phyloP scores from a whole-genome alignment of 1,140 invertebrate genomes.

The Aphis craccivora region DNA sequence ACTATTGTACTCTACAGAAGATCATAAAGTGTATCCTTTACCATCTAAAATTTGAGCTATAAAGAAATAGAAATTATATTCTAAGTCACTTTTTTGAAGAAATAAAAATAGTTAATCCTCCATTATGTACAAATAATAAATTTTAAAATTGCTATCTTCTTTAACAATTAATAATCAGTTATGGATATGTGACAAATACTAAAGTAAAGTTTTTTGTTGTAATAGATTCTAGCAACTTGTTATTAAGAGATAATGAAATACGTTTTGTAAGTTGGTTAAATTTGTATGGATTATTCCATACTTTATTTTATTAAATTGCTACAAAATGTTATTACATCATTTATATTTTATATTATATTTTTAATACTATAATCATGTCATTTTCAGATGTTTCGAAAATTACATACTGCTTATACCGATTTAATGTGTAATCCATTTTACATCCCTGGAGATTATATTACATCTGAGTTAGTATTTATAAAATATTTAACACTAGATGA shows the following conservation, averaged over 20 bases:
- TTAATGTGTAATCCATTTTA: slow-evolving; percentile 95
- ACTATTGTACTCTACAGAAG: slow-evolving; percentile 92
- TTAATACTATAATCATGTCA: not conserved
- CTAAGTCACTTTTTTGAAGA: not conserved
- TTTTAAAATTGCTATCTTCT: not conserved
- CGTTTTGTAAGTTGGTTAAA: slow-evolving; percentile 74
- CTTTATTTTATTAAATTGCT: not conserved
- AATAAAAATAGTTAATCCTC: slow-evolving; percentile 61
- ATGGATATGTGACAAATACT: slow-evolving; percentile 97
- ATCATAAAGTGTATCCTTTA: slow-evolving; percentile 89
- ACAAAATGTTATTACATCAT: not conserved
- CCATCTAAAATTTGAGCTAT: not conserved
- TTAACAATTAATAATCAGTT: slow-evolving; percentile 69
- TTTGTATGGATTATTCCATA: not conserved
- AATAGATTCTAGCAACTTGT: slow-evolving; percentile 87
- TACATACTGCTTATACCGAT: slow-evolving; percentile 91
- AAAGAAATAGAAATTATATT: too few species aligned
- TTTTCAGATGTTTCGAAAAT: slow-evolving; percentile 83
- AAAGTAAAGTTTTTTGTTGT: slow-evolving; percentile 95
- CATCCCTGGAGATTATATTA: slow-evolving; percentile 83
- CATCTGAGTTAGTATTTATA: slow-evolving; percentile 74
- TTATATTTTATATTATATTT: not conserved
- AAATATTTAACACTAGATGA: not conserved
- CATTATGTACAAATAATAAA: not conserved
- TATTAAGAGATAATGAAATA: slow-evolving; percentile 92